Evolutionary conservation across 2,113 vertebrate species (phyloP).

Genomic region (Spermophilus dauricus): DNA sequence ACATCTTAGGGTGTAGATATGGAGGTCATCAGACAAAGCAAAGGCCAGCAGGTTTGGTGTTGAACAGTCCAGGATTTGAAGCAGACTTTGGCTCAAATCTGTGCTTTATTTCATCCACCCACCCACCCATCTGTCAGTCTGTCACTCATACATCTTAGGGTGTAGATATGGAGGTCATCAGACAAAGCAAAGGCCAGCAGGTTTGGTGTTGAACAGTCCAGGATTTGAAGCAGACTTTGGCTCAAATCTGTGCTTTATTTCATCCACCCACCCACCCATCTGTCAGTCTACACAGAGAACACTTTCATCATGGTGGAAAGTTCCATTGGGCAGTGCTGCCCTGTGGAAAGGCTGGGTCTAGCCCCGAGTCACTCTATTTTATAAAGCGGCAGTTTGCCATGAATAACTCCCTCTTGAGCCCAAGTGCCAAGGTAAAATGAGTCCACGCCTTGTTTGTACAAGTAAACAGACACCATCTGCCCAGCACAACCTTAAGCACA

Average conservation of each 20-base stretch:
- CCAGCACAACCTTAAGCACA: neutral
- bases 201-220: no score
- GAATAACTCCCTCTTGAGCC: neutral
- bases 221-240: no score
- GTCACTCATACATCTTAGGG: no score
- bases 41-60: neutral
- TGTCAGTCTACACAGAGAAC: neutral
- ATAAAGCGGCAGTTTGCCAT: no score
- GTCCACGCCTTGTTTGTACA: neutral
- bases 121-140: neutral
- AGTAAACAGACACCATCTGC: neutral
- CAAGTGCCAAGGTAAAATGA: neutral
- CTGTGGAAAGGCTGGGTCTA: neutral
- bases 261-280: no score
- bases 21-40: neutral
- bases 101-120: neutral
- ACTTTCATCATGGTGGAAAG: rapidly evolving
- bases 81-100: neutral
- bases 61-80: neutral
- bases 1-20: neutral
- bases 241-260: no score
- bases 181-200: no score
- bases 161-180: no score
- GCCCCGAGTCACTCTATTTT: neutral
- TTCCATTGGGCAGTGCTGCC: neutral